Base-by-base conservation (phyloP, 2,888 invertebrate genomes). In the Stenchaetothrips biformis region DNA sequence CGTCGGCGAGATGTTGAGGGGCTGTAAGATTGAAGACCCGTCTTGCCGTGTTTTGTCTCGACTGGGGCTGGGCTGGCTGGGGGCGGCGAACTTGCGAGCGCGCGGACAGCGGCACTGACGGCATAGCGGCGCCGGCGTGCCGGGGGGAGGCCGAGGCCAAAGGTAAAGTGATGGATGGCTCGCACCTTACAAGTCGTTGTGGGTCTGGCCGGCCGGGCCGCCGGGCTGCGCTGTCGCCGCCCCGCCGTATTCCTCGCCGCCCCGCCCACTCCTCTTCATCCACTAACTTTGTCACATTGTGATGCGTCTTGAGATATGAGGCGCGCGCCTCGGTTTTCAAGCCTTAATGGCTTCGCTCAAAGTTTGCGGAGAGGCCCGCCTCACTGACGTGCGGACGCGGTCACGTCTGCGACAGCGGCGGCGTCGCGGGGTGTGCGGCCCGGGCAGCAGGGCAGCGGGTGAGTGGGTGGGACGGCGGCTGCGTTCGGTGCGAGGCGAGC, bases 201-300 rank as follows among this genome's bases (percentile, higher is more conserved):
- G 2, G 37, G 37, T 4, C 2, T 37, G 37, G 37, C 37, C 37
- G 37, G 37, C 2, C 37, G 13, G 53, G 53, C 53, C 6, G 53
- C 6, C 16, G n/a, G 49, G 49, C 49, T 7, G 49, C 49, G 49
- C 49, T 53, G 67, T 21, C 21, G 67, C 67, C 0, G 67, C 49
- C 49, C 49, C 8, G 4, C 37, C 2, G 37, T 37, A 4, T 4
- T 37, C 37, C 37, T 21, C 67, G 67, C 25, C 67, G 67, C 16
- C 9, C 0, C 67, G 25, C n/a, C 25, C 53, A 21, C 67, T 21
- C 67, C 67, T 74, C 67, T 74, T 21, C 67, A 74, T 74, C 67
- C 25, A 74, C 67, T 21, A 74, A 74, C 67, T 74, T 74, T 74
- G 67, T 74, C 67, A 74, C 67, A 74, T 74, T 74, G 67, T 74